Percentiles rank a stretch among this genome's conserved stretches.
These are phyloP conservation scores for Thyatira batis DNA, from an alignment of 2,888 invertebrate genomes.

Conservation along the genomic window DNA sequence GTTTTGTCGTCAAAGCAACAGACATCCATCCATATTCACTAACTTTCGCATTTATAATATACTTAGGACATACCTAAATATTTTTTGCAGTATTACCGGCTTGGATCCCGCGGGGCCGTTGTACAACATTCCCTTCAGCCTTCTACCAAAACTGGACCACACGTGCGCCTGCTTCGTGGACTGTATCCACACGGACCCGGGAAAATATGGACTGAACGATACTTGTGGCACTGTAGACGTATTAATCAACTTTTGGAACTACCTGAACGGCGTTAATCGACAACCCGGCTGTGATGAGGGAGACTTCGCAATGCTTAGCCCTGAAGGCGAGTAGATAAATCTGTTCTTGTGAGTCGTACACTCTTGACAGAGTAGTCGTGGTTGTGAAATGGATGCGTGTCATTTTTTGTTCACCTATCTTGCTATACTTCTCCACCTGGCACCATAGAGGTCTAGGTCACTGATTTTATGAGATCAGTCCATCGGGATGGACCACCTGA, in stretches of 20 bases:
- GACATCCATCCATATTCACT: too few relatives aligned
- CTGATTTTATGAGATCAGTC: too few relatives aligned
- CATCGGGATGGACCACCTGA: too few relatives aligned
- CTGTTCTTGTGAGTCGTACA: too few relatives aligned
- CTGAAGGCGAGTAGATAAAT: conserved; percentile 6
- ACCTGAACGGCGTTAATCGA: conserved; percentile 7
- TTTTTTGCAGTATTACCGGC: neutral
- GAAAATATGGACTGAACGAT: conserved; percentile 62
- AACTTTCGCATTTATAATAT: too few relatives aligned
- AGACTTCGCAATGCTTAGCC: conserved; percentile 7
- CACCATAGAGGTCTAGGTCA: too few relatives aligned
- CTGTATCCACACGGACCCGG: conserved; percentile 82
- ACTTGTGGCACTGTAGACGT: conserved; percentile 67
- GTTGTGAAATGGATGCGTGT: too few relatives aligned
- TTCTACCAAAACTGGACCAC: conserved; percentile 36
- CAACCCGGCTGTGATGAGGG: conserved; percentile 23
- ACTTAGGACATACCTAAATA: too few relatives aligned
- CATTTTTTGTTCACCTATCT: too few relatives aligned
- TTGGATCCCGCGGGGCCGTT: neutral
- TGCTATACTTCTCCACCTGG: too few relatives aligned
- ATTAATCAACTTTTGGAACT: conserved; percentile 67
- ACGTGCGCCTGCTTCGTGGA: conserved; percentile 72
- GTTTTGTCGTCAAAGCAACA: too few relatives aligned
- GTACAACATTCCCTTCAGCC: neutral
- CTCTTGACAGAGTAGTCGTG: too few relatives aligned